phyloP scores from a whole-genome alignment of 2,888 invertebrate genomes.

The Campoplex capitator region DNA sequence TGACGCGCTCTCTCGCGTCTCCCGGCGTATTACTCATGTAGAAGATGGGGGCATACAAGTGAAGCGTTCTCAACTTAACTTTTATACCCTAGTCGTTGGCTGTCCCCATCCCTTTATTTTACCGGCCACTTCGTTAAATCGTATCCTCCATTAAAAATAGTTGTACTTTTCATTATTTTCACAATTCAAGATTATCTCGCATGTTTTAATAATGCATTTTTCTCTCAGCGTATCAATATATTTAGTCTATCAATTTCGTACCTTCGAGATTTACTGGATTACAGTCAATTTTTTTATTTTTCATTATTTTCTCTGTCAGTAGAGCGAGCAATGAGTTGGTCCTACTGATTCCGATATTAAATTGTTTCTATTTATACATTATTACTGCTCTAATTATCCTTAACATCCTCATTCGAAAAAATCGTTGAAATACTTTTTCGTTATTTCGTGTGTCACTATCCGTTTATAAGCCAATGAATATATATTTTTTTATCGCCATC shows the following conservation, averaged over 20 bases:
- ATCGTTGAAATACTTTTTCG: neutral
- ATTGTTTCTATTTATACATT: neutral
- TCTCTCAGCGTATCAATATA: neutral
- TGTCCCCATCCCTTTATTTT: neutral
- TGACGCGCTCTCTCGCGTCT: constrained; percentile 53
- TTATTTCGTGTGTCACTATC: neutral
- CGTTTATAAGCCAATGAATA: neutral
- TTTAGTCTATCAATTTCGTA: neutral
- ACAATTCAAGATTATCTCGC: neutral
- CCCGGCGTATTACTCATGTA: constrained; percentile 48
- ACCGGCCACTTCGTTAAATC: neutral
- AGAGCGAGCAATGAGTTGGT: no score
- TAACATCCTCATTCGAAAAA: neutral
- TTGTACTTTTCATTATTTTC: neutral
- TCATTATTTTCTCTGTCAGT: neutral
- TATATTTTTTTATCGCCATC: constrained; percentile 9
- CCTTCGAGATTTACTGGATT: neutral
- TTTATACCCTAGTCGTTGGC: constrained; percentile 10
- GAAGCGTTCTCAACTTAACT: constrained; percentile 28
- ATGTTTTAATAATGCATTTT: neutral
- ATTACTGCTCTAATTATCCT: neutral
- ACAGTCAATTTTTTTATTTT: neutral
- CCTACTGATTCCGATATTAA: no score
- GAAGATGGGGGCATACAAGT: constrained; percentile 37
- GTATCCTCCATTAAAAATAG: neutral